Conservation (phyloP, 2,797 vertebrate genomes). For the Cyclura pinguis region DNA sequence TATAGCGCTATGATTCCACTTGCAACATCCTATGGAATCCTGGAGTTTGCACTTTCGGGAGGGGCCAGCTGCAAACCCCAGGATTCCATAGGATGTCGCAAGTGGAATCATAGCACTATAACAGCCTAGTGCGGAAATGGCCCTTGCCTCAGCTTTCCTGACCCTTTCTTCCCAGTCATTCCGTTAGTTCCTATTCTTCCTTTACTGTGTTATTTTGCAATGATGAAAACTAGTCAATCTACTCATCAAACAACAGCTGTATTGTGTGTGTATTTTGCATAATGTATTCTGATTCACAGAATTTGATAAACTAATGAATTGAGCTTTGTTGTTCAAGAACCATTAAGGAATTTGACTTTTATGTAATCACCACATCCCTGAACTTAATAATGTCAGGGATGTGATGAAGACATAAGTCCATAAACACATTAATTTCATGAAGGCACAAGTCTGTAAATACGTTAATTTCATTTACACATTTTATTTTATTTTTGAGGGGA, state of each 20-base stretch:
- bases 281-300: slow-evolving; percentile 5
- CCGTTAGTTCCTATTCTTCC: background rate
- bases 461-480: background rate
- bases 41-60: too few relatives aligned
- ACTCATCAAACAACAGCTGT: background rate
- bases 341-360: slow-evolving; percentile 15
- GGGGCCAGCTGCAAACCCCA: too few relatives aligned
- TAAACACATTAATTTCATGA: background rate
- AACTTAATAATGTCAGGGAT: background rate
- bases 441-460: background rate
- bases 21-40: too few relatives aligned
- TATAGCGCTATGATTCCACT: too few relatives aligned
- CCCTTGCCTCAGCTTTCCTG: background rate
- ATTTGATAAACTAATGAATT: slow-evolving; percentile 3
- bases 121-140: too few relatives aligned
- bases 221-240: background rate
- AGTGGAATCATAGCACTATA: too few relatives aligned
- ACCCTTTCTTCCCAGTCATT: background rate
- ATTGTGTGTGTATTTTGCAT: background rate
- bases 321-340: slow-evolving; percentile 5
- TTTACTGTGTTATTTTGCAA: background rate
- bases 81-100: too few relatives aligned
- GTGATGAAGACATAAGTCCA: background rate
- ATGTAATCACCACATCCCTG: background rate
- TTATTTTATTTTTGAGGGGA: background rate